Evolutionary conservation across 2,888 invertebrate species (phyloP), one percentile per base, ranked within the genome.

Genomic region (Tetheella fluctuosa): DNA sequence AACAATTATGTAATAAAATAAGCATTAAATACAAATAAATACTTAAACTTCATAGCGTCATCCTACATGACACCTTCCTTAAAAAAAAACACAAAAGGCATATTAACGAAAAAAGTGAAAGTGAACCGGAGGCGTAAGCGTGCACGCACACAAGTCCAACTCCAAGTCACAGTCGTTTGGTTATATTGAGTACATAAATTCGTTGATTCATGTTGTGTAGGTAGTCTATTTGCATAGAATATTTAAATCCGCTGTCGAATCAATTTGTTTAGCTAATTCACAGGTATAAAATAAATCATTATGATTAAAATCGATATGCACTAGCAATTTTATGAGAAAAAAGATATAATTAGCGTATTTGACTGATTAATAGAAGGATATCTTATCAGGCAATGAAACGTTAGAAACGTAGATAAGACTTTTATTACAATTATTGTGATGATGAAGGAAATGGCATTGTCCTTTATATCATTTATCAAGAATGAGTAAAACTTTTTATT

Each of bases 61-160:
- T 80, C 60, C 67, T 53, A 74, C 86, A 88, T 89, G 83, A 83
- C 68, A 64, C 81, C 84, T 67, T 88, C 88, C 91, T 0, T 48
- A 3, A 20, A 48, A 48, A 87, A 88, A 85, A 88, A 87, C 87
- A 91, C 91, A 91, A 91, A 91, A 90, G 91, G 86, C 86, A 83
- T 88, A 88, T 86, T 85, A 86, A 89, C 89, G 85, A 90, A 90
- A 90, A 90, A 91, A 92, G 91, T 91, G 92, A 92, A 92, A 93
- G 92, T 84, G 64, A 65, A 71, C 64, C 69, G 71, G 70, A 67
- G 68, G 60, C 74, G 61, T 73, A 64, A 68, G 74, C 77, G 69
- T 78, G 72, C 80, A 74, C 71, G 63, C 71, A 71, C 78, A 72
- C 69, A 63, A 59, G 54, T 53, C 57, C 59, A 62, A 59, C 63